Conservation (phyloP, 2,113 vertebrate genomes). For the Sciurus niger region DNA sequence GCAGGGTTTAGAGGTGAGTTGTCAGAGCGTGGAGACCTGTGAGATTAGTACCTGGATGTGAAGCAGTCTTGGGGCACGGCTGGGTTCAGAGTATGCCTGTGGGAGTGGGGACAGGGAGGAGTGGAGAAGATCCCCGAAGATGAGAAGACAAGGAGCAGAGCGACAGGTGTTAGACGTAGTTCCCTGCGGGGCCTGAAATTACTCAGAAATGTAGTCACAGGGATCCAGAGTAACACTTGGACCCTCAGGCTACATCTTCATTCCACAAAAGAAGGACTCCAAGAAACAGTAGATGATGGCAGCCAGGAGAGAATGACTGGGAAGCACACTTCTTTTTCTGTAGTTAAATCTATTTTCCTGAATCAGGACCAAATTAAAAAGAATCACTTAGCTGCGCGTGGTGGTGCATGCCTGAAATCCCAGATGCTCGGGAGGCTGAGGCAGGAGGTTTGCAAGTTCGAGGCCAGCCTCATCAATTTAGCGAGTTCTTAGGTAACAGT, state of each 20-base stretch:
- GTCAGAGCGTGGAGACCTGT: background rate
- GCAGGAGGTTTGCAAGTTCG: no score
- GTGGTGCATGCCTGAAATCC: no score
- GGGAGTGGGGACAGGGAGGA: background rate
- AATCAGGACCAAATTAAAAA: constrained; percentile 3
- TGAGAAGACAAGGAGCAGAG: background rate
- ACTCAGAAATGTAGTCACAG: background rate
- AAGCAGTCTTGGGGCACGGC: background rate
- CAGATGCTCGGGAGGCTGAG: no score
- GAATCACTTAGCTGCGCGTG: background rate
- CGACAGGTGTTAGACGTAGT: background rate
- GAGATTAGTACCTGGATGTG: background rate
- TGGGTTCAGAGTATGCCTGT: background rate
- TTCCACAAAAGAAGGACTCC: background rate
- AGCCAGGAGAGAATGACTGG: background rate
- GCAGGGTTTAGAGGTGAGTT: background rate
- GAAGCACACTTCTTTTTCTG: background rate
- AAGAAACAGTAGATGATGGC: background rate
- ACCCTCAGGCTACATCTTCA: background rate
- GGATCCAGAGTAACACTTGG: background rate
- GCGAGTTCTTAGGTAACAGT: no score
- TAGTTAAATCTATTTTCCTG: constrained; percentile 21
- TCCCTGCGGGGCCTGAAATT: background rate
- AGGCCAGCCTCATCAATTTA: no score
- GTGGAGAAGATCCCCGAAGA: background rate